Evolutionary conservation across 2,113 vertebrate species (phyloP).

Genomic region (Seriola quinqueradiata): DNA sequence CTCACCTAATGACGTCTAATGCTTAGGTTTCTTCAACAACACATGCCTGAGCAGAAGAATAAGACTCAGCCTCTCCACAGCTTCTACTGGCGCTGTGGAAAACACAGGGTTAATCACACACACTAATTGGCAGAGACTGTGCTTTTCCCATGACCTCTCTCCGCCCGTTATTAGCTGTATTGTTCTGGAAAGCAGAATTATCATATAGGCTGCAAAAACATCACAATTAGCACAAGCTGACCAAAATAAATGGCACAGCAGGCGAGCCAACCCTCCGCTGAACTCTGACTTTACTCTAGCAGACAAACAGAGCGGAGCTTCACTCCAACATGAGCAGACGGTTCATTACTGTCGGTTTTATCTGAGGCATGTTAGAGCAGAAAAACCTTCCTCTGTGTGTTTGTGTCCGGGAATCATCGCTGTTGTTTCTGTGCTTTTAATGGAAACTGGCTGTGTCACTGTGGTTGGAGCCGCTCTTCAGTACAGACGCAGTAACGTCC

Average conservation of each 20-base stretch:
- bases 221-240: constrained; percentile 60
- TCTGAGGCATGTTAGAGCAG: too few relatives aligned
- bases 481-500: too few relatives aligned
- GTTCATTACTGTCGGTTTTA: too few relatives aligned
- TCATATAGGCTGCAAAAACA: constrained; percentile 67
- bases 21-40: not conserved
- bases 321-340: too few relatives aligned
- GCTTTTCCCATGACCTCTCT: constrained; percentile 79
- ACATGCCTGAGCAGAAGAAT: not conserved
- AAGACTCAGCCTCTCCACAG: not conserved
- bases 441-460: too few relatives aligned
- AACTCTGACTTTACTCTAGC: constrained; percentile 8
- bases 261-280: constrained; percentile 35
- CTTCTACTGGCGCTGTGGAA: constrained; percentile 13
- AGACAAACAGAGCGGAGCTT: not conserved
- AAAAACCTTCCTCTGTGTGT: too few relatives aligned
- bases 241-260: constrained; percentile 50
- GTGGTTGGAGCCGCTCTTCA: too few relatives aligned
- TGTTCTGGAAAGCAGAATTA: constrained; percentile 67
- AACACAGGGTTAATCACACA: constrained; percentile 69
- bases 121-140: constrained; percentile 69
- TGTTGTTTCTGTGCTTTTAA: too few relatives aligned
- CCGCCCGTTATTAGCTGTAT: constrained; percentile 64
- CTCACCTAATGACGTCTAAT: constrained; percentile 32
- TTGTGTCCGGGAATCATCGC: too few relatives aligned